phyloP scores from a whole-genome alignment of 1,140 invertebrate species.

The Drosophila asahinai region DNA sequence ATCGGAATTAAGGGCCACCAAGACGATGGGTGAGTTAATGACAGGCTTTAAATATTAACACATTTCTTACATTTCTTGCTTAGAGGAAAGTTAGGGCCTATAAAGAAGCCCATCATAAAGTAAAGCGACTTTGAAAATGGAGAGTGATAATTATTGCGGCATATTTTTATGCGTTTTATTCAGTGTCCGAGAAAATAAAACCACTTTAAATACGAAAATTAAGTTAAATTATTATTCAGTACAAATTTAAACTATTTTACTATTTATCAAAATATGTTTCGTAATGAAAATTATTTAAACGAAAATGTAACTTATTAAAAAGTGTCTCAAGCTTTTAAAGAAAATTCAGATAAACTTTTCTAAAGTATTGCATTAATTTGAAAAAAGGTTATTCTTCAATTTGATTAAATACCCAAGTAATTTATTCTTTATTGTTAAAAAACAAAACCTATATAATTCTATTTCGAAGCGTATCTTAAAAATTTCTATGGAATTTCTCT shows the following conservation, averaged over 20 bases:
- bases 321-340: not conserved
- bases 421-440: not conserved
- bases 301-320: not conserved
- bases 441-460: not conserved
- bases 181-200: not conserved
- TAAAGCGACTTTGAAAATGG: conserved; percentile 5
- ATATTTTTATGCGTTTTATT: not conserved
- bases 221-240: too few relatives aligned
- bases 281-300: too few relatives aligned
- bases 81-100: not conserved
- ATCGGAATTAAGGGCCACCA: conserved; percentile 86
- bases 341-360: too few relatives aligned
- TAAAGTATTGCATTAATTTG: too few relatives aligned
- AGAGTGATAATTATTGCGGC: not conserved
- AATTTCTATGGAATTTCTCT: not conserved
- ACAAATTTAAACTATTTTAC: too few relatives aligned
- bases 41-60: conserved; percentile 4
- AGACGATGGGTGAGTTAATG: conserved; percentile 84
- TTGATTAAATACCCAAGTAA: too few relatives aligned
- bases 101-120: not conserved
- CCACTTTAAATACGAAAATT: not conserved
- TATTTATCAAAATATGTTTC: not conserved
- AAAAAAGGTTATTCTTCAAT: too few relatives aligned
- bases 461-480: not conserved
- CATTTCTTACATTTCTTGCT: not conserved